phyloP scores from a whole-genome alignment of 2,113 vertebrate genomes.

The Zosterops lateralis region DNA sequence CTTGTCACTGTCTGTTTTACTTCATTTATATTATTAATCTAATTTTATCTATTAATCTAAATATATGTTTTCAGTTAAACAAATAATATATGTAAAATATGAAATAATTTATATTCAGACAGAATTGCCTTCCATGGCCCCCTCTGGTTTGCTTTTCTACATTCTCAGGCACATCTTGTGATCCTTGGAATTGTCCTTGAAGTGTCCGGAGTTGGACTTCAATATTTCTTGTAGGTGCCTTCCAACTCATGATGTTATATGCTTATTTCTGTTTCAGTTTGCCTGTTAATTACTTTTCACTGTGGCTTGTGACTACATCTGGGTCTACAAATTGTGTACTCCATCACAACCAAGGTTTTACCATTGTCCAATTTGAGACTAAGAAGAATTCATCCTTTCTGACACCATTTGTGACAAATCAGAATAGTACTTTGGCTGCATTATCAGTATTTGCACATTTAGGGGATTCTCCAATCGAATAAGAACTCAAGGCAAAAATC shows the following conservation, averaged over 20 bases:
- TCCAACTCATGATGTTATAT: neutral
- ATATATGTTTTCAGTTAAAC: neutral
- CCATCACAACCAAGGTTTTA: neutral
- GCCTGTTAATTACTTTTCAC: rapidly evolving
- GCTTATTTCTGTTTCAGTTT: neutral
- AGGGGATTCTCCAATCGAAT: rapidly evolving
- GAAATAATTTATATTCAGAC: neutral
- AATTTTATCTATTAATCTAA: neutral
- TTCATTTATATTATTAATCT: neutral
- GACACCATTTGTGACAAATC: neutral
- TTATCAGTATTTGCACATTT: neutral
- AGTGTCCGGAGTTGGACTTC: neutral
- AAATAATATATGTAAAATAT: neutral
- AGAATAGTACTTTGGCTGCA: neutral
- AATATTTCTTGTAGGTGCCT: rapidly evolving
- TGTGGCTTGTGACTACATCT: neutral
- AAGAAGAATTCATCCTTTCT: neutral
- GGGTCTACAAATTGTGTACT: neutral
- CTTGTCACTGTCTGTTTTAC: rapidly evolving
- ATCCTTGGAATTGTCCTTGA: neutral
- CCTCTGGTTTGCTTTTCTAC: rapidly evolving
- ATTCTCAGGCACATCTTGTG: neutral
- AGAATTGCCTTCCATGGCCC: rapidly evolving
- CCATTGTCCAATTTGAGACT: neutral
- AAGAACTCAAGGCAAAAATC: neutral